phyloP scores from a whole-genome alignment of 2,113 vertebrate species.

The Penelope pileata region DNA sequence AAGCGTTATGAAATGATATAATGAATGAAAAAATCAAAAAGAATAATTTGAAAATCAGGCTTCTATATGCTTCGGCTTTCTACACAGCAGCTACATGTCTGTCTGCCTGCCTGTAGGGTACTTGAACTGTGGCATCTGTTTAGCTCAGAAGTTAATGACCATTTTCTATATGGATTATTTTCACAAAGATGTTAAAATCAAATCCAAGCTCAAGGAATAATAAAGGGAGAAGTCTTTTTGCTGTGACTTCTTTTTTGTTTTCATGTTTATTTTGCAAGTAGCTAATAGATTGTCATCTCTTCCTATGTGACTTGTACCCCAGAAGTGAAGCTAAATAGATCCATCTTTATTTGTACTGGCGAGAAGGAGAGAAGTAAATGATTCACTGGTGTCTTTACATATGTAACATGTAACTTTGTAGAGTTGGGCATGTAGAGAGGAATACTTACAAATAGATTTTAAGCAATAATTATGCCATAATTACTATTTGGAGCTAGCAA shows the following conservation, averaged over 20 bases:
- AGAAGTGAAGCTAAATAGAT: background rate
- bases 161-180: constrained; percentile 50
- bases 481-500: background rate
- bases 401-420: background rate
- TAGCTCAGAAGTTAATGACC: constrained; percentile 47
- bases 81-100: background rate
- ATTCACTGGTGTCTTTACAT: background rate
- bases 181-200: constrained; percentile 8
- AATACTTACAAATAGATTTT: constrained; percentile 14
- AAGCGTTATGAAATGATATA: background rate
- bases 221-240: background rate
- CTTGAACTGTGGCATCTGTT: constrained; percentile 51
- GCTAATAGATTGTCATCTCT: background rate
- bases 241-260: background rate
- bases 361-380: background rate
- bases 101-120: background rate
- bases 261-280: background rate
- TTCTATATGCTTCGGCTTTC: constrained; percentile 5
- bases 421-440: background rate
- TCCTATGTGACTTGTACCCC: background rate
- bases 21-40: constrained; percentile 22
- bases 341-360: background rate
- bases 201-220: constrained; percentile 4
- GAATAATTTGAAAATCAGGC: constrained; percentile 27
- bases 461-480: background rate